Evolutionary conservation across 2,113 vertebrate species (phyloP).

Genomic region (Microtus oregoni): DNA sequence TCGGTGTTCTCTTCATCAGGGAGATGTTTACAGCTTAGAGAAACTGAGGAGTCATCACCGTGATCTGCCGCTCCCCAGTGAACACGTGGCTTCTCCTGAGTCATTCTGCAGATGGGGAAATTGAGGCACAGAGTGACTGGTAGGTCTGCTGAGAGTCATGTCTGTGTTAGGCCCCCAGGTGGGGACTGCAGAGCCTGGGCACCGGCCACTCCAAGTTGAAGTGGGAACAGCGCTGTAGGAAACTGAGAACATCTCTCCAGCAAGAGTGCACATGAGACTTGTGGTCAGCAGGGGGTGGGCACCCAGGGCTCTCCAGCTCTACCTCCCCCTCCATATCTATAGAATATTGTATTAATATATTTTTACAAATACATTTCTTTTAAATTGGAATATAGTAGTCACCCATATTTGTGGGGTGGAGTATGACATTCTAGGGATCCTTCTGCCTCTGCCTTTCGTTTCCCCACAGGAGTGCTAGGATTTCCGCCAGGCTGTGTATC

Average conservation of each 20-base stretch:
- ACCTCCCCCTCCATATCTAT: not conserved
- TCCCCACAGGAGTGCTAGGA: not conserved
- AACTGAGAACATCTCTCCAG: not conserved
- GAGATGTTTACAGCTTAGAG: not conserved
- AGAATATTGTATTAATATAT: not conserved
- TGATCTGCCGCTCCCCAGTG: not conserved
- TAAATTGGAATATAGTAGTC: not conserved
- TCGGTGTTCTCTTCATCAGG: not conserved
- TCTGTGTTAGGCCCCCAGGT: not conserved
- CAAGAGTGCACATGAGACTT: not conserved
- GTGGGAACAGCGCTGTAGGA: not conserved
- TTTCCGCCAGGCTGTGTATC: too few species aligned
- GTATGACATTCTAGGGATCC: too few species aligned
- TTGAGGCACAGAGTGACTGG: not conserved
- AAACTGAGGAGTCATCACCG: not conserved
- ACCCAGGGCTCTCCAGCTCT: not conserved
- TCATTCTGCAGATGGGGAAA: not conserved
- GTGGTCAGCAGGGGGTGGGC: accelerated
- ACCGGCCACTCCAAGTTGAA: not conserved
- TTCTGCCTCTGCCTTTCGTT: not conserved
- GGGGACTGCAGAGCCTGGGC: accelerated
- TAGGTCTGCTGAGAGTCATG: not conserved
- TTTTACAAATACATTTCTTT: not conserved
- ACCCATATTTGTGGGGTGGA: not conserved
- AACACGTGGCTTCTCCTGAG: not conserved